phyloP scores from a whole-genome alignment of 2,797 vertebrate species.

The Tauraco hartlaubi region DNA sequence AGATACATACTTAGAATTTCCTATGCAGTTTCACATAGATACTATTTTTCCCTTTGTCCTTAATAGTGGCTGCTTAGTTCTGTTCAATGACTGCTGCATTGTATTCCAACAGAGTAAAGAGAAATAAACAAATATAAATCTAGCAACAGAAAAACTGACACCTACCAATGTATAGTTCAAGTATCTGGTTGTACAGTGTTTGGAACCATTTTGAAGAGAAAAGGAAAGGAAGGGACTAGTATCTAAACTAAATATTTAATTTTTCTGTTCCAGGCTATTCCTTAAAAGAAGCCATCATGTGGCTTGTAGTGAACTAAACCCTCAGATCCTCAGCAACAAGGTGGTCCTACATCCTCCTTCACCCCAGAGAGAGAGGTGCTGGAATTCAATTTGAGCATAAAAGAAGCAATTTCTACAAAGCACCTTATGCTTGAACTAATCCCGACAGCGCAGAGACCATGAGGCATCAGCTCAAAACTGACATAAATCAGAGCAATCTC shows the following conservation, averaged over 20 bases:
- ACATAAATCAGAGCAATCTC: neutral
- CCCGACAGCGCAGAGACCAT: neutral
- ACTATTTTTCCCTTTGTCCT: neutral
- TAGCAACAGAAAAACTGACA: neutral
- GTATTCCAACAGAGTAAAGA: neutral
- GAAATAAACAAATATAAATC: neutral
- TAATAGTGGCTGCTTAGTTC: neutral
- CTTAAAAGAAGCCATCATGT: neutral
- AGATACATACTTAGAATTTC: neutral
- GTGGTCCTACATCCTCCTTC: neutral
- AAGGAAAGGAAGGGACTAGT: neutral
- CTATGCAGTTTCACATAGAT: neutral
- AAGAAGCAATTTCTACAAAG: slow-evolving; percentile 4
- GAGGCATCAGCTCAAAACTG: neutral
- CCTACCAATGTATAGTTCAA: rapidly evolving
- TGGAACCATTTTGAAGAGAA: neutral
- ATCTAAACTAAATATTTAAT: neutral
- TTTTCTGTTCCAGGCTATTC: neutral
- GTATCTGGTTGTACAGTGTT: neutral
- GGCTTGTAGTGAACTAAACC: neutral
- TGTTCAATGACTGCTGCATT: neutral
- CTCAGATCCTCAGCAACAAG: neutral
- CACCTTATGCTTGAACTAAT: neutral
- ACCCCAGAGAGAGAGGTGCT: neutral
- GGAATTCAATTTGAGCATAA: neutral